Evolutionary conservation across 2,113 vertebrate genomes (phyloP).

Genomic region (Esox niger): DNA sequence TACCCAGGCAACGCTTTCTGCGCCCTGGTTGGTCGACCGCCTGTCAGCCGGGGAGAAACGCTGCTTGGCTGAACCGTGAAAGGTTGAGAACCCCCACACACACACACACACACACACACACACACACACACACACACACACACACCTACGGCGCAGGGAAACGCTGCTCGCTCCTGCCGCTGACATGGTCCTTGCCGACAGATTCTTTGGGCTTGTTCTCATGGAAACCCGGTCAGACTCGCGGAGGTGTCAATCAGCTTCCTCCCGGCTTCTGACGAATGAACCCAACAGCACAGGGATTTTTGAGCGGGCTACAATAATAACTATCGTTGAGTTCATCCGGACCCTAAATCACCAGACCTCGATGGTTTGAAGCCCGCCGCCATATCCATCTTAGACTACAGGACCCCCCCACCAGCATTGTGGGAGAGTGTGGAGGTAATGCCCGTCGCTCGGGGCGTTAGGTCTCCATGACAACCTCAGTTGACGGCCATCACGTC

Average conservation of each 20-base stretch:
- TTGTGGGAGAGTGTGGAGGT: neutral
- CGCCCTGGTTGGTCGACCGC: no score
- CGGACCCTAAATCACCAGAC: neutral
- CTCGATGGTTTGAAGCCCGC: neutral
- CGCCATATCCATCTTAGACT: neutral
- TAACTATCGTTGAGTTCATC: neutral
- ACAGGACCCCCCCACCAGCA: neutral
- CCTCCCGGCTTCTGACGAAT: no score
- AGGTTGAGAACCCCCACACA: no score
- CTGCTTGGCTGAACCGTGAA: conserved; percentile 35
- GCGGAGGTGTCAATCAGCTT: neutral
- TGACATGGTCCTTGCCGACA: neutral
- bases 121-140: conserved; percentile 31
- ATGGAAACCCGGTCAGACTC: conserved; percentile 5
- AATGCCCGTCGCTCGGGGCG: neutral
- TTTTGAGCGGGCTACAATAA: neutral
- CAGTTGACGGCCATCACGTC: neutral
- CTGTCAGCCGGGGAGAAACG: conserved; percentile 22
- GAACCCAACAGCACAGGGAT: no score
- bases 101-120: no score
- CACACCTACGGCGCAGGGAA: conserved; percentile 24
- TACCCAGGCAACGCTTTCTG: no score
- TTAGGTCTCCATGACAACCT: neutral
- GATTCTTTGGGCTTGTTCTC: neutral
- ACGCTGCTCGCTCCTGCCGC: neutral